Base-by-base conservation (phyloP, 2,797 vertebrate species). In the Myotis myotis region DNA sequence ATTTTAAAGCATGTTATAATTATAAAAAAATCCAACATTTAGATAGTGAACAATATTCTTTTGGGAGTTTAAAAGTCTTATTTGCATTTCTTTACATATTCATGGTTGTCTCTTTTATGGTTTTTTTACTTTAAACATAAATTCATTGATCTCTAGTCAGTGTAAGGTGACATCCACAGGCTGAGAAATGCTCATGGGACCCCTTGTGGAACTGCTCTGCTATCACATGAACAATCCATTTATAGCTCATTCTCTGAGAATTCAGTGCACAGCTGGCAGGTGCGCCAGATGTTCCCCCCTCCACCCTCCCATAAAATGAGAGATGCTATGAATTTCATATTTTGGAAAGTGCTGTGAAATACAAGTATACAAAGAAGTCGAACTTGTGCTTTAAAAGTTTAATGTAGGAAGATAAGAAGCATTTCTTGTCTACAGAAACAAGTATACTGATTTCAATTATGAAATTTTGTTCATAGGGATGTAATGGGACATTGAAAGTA, bases 211-310 rank as follows among this genome's bases (percentile, higher is more conserved):
- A 90, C 30, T 91, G 44, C 66, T 89, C 71, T 87, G 85, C 47
- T 1, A 68, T 86, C 93, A 83, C 78, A 78, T 1, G 74, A 93
- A 57, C 85, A 95, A 89, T 92, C 70, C 85, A 53, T 93, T 94
- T 95, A 82, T 82, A 92, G 64, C 62, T 94, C 64, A 53, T 87
- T 66, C 82, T 96, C 70, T 38, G 87, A 92, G 89, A 74, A 83
- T 30, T 66, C 33, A 8, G n/a, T 44, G 79, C 71, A 51, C 84
- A 95, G 70, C 93, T 96, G 96, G 70, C 93, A 97, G 97, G 89
- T 95, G 84, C 87, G 55, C 71, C 80, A 95, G 51, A 86, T 68
- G 76, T 44, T 44, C n/a, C 30, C 1, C 4, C 51, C 15, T 36
- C 13, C 15, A 8, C 8, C 10, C 30, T 47, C 47, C 11, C 8